Base-by-base conservation (phyloP, 2,888 invertebrate genomes). In the Melinaea menophilus region DNA sequence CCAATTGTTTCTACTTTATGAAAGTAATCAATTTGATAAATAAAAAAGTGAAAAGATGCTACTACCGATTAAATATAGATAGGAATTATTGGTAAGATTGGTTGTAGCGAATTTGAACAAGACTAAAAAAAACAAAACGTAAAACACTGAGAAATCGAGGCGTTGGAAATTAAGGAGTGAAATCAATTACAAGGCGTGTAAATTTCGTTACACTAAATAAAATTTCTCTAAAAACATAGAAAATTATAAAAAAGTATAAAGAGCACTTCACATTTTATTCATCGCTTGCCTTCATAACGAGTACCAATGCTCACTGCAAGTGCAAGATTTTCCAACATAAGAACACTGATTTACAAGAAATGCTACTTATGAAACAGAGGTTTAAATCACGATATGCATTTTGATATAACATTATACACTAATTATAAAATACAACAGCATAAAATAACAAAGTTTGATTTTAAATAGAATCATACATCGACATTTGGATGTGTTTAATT, bases 271-370 rank as follows among this genome's bases (percentile, higher is more conserved):
- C 79, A 79, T 82, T 81, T 84, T 80, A 83, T 82, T 83, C 85
- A 77, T 73, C 80, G 76, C 77, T 74, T 77, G 75, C 70, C 70
- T 85, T 72, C 78, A 86, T 82, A 79, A 81, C 76, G 79, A 86
- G 82, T 75, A 79, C 76, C 80, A 86, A 86, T 88, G 87, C 81
- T 88, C 87, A 82, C 78, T 87, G 82, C 85, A 87, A 85, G 82
- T 82, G 84, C 86, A 41, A 41, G 41, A 41, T 41, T 82, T 78
- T 78, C 78, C 78, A 71, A 78, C 77, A 73, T 79, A 75, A 82
- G 79, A 77, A 78, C 47, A 45, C 51, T 55, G 66, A 63, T 68
- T 46, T 60, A 55, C 67, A 67, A 60, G 61, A 73, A 71, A 60
- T 61, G 75, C 70, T 70, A 62, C 22, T 22, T 22, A 22, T 22